A percentile compares a stretch with the other conserved stretches of the same genome.
These are phyloP conservation scores for Squalus acanthias DNA, from an alignment of 2,797 vertebrate species.

Conservation along the genomic window DNA sequence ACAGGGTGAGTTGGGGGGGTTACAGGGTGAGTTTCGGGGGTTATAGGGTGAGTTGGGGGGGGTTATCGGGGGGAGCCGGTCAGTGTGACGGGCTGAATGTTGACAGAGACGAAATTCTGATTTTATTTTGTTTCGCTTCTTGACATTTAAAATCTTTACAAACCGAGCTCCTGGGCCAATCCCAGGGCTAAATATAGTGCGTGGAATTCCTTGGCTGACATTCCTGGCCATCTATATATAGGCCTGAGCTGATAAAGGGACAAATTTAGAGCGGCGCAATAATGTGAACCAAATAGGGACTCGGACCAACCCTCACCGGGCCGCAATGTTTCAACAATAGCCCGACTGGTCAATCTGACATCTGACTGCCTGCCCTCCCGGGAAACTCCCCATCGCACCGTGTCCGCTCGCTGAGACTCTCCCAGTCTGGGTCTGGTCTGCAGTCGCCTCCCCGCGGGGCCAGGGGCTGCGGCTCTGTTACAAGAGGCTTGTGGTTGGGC, in stretches of 20 bases:
- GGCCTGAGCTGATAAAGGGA: not conserved
- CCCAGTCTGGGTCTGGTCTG: too few species aligned
- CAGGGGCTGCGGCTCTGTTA: too few species aligned
- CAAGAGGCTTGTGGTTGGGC: not conserved
- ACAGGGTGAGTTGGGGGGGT: too few species aligned
- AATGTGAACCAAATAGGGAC: not conserved
- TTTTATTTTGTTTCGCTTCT: not conserved
- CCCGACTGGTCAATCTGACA: not conserved
- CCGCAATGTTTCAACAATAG: not conserved
- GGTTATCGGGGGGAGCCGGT: not conserved
- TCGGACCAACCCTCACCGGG: not conserved
- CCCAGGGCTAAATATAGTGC: not conserved
- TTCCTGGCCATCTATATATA: slow-evolving; percentile 20
- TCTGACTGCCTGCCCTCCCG: not conserved
- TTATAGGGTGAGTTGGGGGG: too few species aligned
- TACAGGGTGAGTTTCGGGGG: too few species aligned
- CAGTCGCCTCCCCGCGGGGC: too few species aligned
- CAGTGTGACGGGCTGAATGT: not conserved
- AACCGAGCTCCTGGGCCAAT: not conserved
- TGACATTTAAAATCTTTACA: slow-evolving; percentile 9
- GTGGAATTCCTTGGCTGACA: not conserved
- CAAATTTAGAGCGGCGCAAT: not conserved
- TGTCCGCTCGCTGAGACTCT: too few species aligned
- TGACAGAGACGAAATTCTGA: not conserved
- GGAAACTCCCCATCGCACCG: not conserved